A percentile compares a stretch with the other conserved stretches of the same genome.
phyloP scores from a whole-genome alignment of 2,113 vertebrate species.

The Baryphthengus martii region DNA sequence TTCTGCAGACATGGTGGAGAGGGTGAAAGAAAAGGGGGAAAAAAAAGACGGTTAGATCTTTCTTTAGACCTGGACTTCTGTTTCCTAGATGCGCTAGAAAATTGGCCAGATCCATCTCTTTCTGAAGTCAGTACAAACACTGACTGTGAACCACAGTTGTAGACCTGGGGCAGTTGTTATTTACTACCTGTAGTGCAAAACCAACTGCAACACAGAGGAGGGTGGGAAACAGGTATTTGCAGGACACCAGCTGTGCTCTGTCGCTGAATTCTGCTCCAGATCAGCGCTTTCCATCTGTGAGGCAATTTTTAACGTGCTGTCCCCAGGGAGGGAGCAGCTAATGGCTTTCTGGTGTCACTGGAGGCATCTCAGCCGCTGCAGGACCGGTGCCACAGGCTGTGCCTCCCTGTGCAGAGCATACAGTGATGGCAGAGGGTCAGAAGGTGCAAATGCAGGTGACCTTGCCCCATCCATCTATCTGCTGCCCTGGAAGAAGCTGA shows the following conservation, averaged over 20 bases:
- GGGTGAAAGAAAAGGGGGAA: background rate
- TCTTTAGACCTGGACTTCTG: background rate
- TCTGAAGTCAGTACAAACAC: background rate
- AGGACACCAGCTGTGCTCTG: background rate
- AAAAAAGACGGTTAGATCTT: background rate
- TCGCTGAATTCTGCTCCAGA: background rate
- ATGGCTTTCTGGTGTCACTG: background rate
- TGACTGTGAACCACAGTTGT: background rate
- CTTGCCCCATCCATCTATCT: background rate
- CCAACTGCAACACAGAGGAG: background rate
- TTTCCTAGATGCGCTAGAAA: background rate
- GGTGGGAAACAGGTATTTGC: background rate
- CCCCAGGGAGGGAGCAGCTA: background rate
- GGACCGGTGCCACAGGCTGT: rapidly evolving
- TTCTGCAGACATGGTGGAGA: conserved; percentile 61
- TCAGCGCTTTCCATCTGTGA: background rate
- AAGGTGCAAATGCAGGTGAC: background rate
- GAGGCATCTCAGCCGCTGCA: background rate
- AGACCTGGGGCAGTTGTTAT: background rate
- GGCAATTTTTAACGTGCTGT: background rate
- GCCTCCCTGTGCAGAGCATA: rapidly evolving
- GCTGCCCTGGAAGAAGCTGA: background rate
- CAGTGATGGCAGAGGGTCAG: background rate
- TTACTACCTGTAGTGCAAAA: background rate
- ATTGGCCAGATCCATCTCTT: background rate